Percentiles rank a stretch among this genome's conserved stretches.
phyloP scores from a whole-genome alignment of 2,888 invertebrate genomes.

The Deilephila elpenor region DNA sequence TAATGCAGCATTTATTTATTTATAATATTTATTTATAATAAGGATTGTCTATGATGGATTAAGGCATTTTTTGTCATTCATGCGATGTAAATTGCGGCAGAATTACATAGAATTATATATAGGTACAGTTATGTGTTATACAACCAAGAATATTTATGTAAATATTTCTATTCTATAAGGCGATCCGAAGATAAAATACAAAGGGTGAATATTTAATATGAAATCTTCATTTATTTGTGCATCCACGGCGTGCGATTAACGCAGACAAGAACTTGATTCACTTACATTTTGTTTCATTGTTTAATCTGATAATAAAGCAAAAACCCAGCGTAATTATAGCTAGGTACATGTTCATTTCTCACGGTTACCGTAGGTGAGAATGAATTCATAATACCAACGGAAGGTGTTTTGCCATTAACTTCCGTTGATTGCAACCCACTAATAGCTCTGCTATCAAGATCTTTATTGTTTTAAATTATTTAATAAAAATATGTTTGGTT shows the following conservation, averaged over 20 bases:
- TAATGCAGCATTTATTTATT: too few relatives aligned
- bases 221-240: neutral
- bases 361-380: conserved; percentile 68
- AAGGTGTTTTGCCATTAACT: conserved; percentile 70
- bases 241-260: neutral
- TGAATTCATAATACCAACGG: conserved; percentile 62
- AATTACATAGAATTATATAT: too few relatives aligned
- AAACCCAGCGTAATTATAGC: conserved; percentile 47
- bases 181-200: neutral
- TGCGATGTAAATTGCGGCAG: too few relatives aligned
- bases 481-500: conserved; percentile 2
- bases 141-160: neutral
- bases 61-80: too few relatives aligned
- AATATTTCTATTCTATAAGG: neutral
- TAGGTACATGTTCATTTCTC: conserved; percentile 54
- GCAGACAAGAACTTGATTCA: conserved; percentile 37
- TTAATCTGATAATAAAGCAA: conserved; percentile 62
- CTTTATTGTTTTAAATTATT: conserved; percentile 53
- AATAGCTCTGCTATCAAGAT: conserved; percentile 69
- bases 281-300: conserved; percentile 60
- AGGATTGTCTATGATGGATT: too few relatives aligned
- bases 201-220: conserved; percentile 2
- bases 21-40: too few relatives aligned
- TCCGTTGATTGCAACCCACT: conserved; percentile 69
- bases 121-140: neutral